Conservation (phyloP, 23 tunicate genomes). For the Botrylloides violaceus region DNA sequence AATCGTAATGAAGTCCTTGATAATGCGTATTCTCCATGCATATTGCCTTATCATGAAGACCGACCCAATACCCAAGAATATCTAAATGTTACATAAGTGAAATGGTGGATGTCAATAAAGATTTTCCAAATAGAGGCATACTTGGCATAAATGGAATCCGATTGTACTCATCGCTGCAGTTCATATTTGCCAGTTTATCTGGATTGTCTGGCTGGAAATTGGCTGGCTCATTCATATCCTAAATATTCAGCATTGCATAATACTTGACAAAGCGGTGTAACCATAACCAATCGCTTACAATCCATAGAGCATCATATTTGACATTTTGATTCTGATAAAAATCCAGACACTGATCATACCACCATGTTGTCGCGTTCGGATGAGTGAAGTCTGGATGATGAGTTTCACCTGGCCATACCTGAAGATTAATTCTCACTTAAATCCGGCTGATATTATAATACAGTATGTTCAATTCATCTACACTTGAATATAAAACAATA, state of each 20-base stretch:
- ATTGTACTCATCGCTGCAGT: slow-evolving; percentile 87
- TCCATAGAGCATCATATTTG: slow-evolving; percentile 87
- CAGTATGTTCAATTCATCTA: not conserved
- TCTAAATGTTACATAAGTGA: slow-evolving; percentile 26
- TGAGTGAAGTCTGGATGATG: slow-evolving; percentile 93
- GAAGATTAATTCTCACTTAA: not conserved
- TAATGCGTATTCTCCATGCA: slow-evolving; percentile 89
- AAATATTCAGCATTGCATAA: not conserved
- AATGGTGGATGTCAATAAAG: not conserved
- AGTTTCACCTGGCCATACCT: slow-evolving; percentile 99
- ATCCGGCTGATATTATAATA: not conserved
- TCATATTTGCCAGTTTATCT: slow-evolving; percentile 55
- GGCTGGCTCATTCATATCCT: slow-evolving; percentile 99
- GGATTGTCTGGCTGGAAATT: slow-evolving; percentile 95
- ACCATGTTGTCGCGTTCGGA: slow-evolving; percentile 57
- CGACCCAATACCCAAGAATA: slow-evolving; percentile 63
- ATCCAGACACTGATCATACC: slow-evolving; percentile 67
- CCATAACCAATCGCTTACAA: slow-evolving; percentile 39
- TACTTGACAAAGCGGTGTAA: not conserved
- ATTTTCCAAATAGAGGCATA: slow-evolving; percentile 11
- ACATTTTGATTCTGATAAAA: slow-evolving; percentile 34
- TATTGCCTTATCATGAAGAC: slow-evolving; percentile 76
- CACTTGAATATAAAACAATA: not conserved
- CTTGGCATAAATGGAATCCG: slow-evolving; percentile 80
- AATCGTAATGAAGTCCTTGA: slow-evolving; percentile 66